Conservation (phyloP, 2,113 vertebrate species). For the Tauraco erythrolophus region DNA sequence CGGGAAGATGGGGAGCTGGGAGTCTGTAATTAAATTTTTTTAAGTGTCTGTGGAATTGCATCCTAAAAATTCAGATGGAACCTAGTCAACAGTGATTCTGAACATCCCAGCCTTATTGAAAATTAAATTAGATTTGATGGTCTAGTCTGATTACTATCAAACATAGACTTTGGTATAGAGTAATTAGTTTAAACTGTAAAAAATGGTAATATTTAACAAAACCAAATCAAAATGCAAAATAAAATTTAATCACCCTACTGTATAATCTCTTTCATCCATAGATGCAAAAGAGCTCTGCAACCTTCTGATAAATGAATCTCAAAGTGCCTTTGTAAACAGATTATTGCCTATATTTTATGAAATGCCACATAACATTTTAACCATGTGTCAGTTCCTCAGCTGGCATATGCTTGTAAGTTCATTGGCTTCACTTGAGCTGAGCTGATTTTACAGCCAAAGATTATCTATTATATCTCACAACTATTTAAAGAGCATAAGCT, state of each 20-base stretch:
- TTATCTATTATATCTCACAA: neutral
- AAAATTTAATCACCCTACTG: neutral
- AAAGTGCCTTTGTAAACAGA: neutral
- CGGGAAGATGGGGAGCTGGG: neutral
- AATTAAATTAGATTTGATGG: neutral
- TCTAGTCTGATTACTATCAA: neutral
- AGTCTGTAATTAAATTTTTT: neutral
- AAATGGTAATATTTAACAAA: neutral
- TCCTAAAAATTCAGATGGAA: neutral
- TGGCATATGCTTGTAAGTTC: neutral
- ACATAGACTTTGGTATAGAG: neutral
- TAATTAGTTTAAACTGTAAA: neutral
- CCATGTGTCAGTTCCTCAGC: neutral
- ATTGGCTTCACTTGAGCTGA: neutral
- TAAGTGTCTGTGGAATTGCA: neutral
- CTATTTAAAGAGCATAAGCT: neutral
- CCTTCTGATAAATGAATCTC: neutral
- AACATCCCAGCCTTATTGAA: neutral
- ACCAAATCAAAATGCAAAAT: neutral
- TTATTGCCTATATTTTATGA: neutral
- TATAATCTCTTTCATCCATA: neutral
- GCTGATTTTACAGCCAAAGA: neutral
- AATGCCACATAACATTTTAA: neutral
- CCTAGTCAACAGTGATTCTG: neutral
- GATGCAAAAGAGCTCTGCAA: neutral